phyloP scores from a whole-genome alignment of 1,140 invertebrate species.

The Tribolium castaneum region DNA sequence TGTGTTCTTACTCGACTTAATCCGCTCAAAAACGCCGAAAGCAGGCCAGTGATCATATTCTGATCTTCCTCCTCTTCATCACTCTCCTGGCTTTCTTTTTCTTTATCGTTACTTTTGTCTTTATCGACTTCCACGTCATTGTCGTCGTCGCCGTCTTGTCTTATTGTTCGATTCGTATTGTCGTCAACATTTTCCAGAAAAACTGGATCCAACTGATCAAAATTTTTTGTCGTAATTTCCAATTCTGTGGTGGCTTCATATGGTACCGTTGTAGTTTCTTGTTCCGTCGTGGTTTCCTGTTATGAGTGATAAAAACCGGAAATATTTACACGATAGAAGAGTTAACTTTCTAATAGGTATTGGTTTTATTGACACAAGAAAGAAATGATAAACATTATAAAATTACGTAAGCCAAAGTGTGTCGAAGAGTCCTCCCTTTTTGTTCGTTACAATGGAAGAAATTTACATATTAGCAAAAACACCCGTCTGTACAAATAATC shows the following conservation, averaged over 20 bases:
- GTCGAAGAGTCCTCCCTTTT: constrained; percentile 8
- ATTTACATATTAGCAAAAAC: constrained; percentile 30
- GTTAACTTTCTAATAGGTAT: constrained; percentile 14
- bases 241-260: constrained; percentile 10
- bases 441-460: constrained; percentile 6
- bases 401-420: constrained; percentile 7
- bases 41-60: constrained; percentile 58
- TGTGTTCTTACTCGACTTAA: constrained; percentile 61
- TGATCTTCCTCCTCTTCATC: constrained; percentile 52
- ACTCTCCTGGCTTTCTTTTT: constrained; percentile 36
- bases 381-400: constrained; percentile 18
- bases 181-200: not conserved
- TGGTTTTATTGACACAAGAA: constrained; percentile 8
- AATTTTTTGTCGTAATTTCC: not conserved
- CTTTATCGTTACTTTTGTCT: constrained; percentile 23
- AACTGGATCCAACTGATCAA: constrained; percentile 6
- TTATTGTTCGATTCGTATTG: not conserved
- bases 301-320: not conserved
- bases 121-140: constrained; percentile 35
- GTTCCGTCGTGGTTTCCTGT: constrained; percentile 12
- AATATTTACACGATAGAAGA: constrained; percentile 17
- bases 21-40: constrained; percentile 64
- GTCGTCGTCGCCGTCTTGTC: constrained; percentile 36
- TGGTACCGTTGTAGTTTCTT: not conserved
- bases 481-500: constrained; percentile 3